Evolutionary conservation across 2,888 invertebrate species (phyloP).

Genomic region (Pinctada fucata): DNA sequence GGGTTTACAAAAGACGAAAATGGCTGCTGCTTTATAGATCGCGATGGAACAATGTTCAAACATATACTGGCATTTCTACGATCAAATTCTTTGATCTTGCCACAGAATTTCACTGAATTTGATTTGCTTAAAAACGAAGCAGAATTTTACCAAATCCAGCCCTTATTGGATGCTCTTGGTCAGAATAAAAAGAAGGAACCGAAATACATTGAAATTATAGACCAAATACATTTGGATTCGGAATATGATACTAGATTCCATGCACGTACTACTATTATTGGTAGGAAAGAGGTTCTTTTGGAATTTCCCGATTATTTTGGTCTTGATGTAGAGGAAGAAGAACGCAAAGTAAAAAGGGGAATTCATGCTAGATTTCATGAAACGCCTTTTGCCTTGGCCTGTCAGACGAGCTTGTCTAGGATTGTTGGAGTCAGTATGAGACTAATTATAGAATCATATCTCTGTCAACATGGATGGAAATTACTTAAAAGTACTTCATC

Average conservation of each 20-base stretch:
- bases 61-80: slow-evolving; percentile 73
- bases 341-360: slow-evolving; percentile 65
- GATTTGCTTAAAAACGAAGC: slow-evolving; percentile 72
- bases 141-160: slow-evolving; percentile 75
- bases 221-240: slow-evolving; percentile 28
- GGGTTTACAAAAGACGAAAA: slow-evolving; percentile 62
- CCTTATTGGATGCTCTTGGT: slow-evolving; percentile 64
- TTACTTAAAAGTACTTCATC: too few species aligned
- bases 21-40: slow-evolving; percentile 73
- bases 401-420: too few species aligned
- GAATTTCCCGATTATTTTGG: slow-evolving; percentile 66
- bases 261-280: slow-evolving; percentile 65
- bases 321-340: slow-evolving; percentile 64
- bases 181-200: slow-evolving; percentile 38
- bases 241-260: too few species aligned
- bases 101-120: slow-evolving; percentile 63
- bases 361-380: slow-evolving; percentile 23
- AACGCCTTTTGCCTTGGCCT: too few species aligned
- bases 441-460: too few species aligned
- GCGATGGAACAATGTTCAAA: slow-evolving; percentile 40
- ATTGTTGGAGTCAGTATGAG: too few species aligned
- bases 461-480: too few species aligned
- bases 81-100: slow-evolving; percentile 53
- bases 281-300: slow-evolving; percentile 68
- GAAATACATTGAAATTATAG: slow-evolving; percentile 70